Base-by-base conservation (phyloP, 2,888 invertebrate genomes). In the Drosophila paramelanica region DNA sequence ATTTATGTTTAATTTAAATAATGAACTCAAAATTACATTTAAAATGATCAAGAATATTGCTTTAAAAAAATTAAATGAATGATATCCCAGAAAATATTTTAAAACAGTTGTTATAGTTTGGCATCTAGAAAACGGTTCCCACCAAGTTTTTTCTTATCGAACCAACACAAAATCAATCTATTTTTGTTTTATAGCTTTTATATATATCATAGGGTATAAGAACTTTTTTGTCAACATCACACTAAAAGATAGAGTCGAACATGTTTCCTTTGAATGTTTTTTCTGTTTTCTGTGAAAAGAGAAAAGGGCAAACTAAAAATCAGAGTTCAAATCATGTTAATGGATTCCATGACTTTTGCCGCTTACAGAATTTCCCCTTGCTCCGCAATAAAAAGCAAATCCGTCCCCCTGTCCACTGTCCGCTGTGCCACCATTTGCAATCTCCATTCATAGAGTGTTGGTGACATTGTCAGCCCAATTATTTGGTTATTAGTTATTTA, bases 401-500 rank as follows among this genome's bases (percentile, higher is more conserved):
- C 14, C 3, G 4, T 33, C 8, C 5, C 7, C 11, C 25, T 3
- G 10, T 11, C 8, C 14, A n/a, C n/a, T n/a, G 3, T n/a, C 14
- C 17, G 1, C 1, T 6, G 1, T 3, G 17, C 17, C 49, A 3
- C 49, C 45, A 75, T 58, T 62, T 41, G 71, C 67, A 73, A 77
- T 74, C 67, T 56, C 60, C 77, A 73, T 77, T 66, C 73, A 73
- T 42, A 36, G 72, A 59, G 58, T 78, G 58, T 49, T 73, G 58
- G 43, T 64, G 64, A 74, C 61, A 57, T 56, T 73, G 81, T 67
- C 79, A 81, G 67, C 66, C 74, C 81, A 81, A 78, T 78, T 78
- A 81, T 78, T 78, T 78, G 79, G 58, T 74, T 81, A 78, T 78
- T 78, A 78, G 81, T 78, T 81, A 81, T 81, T 78, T 81, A 81